Percentiles rank a stretch among this genome's conserved stretches.
Evolutionary conservation across 2,113 vertebrate species (phyloP).

Genomic region (Onychorhynchus coronatus): DNA sequence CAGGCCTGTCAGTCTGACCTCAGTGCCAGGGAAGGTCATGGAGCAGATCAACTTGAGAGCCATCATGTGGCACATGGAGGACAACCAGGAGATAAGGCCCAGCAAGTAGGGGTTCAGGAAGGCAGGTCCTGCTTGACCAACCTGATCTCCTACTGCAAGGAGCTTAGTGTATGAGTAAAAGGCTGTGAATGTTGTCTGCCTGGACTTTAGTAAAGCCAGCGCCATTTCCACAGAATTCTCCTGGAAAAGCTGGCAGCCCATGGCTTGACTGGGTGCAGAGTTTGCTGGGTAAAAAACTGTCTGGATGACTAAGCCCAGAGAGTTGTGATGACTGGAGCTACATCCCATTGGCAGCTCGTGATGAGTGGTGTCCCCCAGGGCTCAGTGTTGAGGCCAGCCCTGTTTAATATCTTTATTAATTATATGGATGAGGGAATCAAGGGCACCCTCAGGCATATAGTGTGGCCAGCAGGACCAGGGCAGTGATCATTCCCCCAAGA

Average conservation of each 20-base stretch:
- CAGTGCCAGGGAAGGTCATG: accelerated
- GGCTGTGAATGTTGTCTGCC: background rate
- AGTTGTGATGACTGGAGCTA: background rate
- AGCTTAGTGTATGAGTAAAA: background rate
- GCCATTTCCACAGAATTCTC: background rate
- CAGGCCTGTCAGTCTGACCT: background rate
- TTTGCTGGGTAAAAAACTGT: background rate
- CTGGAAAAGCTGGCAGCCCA: background rate
- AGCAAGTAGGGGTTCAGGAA: background rate
- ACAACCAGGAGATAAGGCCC: background rate
- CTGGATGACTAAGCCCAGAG: background rate
- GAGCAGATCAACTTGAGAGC: background rate
- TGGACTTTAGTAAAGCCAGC: background rate
- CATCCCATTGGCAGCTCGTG: background rate
- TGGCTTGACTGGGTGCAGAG: background rate
- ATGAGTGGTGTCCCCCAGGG: background rate
- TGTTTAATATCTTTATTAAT: background rate
- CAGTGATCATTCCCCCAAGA: background rate
- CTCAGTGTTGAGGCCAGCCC: background rate
- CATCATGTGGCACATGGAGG: accelerated
- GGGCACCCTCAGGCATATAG: background rate
- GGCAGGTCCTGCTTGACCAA: background rate
- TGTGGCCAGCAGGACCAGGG: background rate
- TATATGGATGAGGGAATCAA: background rate
- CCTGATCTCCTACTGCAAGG: background rate